Evolutionary conservation across 2,888 invertebrate genomes (phyloP).

Genomic region (Rhingia rostrata): DNA sequence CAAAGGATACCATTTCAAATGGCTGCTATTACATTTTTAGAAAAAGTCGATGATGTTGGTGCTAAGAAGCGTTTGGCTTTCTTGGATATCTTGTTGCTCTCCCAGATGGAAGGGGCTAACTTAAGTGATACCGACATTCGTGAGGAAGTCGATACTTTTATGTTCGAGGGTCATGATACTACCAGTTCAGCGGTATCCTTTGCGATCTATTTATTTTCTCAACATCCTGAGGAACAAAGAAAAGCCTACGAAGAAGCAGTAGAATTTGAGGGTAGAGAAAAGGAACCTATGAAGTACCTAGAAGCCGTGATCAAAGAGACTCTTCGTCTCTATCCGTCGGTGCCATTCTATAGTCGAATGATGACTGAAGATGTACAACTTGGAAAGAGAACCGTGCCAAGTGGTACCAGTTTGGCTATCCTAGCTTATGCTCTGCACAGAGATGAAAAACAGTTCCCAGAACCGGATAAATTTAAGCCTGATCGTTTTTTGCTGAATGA

Average conservation of each 20-base stretch:
- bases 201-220: constrained; percentile 84
- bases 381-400: constrained; percentile 82
- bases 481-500: constrained; percentile 79
- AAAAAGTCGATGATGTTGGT: constrained; percentile 77
- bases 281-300: constrained; percentile 83
- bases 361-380: constrained; percentile 83
- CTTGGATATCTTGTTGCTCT: constrained; percentile 83
- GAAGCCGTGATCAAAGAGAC: constrained; percentile 86
- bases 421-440: constrained; percentile 83
- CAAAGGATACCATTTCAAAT: background rate
- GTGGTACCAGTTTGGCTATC: constrained; percentile 81
- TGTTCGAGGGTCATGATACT: constrained; percentile 86
- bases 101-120: constrained; percentile 82
- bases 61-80: constrained; percentile 82
- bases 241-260: constrained; percentile 82
- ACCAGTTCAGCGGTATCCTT: constrained; percentile 84
- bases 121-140: constrained; percentile 84
- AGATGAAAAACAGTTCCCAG: constrained; percentile 83
- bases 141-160: constrained; percentile 85
- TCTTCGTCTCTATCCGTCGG: constrained; percentile 84
- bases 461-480: constrained; percentile 82
- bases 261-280: constrained; percentile 80
- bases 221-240: constrained; percentile 83
- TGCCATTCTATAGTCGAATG: constrained; percentile 83
- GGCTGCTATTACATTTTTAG: background rate